These are phyloP conservation scores for Herpetotheres cachinnans DNA, from an alignment of 2,113 vertebrate genomes.

Conservation along the genomic window DNA sequence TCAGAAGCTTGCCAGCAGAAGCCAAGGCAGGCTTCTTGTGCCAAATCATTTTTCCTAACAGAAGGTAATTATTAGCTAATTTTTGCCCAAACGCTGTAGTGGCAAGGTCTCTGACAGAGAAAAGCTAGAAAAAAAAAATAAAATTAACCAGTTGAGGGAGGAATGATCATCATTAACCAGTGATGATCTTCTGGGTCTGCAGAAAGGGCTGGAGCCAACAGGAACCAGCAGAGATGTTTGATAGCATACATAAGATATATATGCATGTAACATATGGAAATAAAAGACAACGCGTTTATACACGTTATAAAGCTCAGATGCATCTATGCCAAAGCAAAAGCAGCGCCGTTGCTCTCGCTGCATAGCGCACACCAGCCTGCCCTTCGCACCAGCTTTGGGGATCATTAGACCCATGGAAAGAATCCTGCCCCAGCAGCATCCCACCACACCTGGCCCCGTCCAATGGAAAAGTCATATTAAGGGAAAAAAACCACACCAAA, in stretches of 20 bases:
- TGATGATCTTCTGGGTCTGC: background rate
- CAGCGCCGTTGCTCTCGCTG: accelerated
- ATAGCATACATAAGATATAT: background rate
- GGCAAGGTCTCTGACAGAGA: slow-evolving; percentile 23
- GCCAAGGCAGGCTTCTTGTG: slow-evolving; percentile 18
- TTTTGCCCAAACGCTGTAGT: slow-evolving; percentile 42
- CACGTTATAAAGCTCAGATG: background rate
- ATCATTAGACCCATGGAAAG: background rate
- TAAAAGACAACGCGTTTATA: background rate
- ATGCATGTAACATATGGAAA: background rate
- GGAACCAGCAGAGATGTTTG: background rate
- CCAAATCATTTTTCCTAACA: slow-evolving; percentile 60
- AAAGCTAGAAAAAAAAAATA: slow-evolving; percentile 20
- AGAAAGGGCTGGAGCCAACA: background rate
- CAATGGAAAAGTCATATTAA: background rate
- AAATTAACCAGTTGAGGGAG: slow-evolving; percentile 50
- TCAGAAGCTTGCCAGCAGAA: slow-evolving; percentile 14
- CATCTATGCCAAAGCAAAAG: background rate
- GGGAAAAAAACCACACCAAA: background rate
- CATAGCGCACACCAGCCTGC: accelerated
- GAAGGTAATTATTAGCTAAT: slow-evolving; percentile 68
- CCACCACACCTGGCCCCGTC: background rate
- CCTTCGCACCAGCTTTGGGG: background rate
- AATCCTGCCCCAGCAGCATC: background rate
- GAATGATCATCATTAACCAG: background rate